Conservation (phyloP, 2,113 vertebrate genomes). For the Aldabrachelys gigantea region DNA sequence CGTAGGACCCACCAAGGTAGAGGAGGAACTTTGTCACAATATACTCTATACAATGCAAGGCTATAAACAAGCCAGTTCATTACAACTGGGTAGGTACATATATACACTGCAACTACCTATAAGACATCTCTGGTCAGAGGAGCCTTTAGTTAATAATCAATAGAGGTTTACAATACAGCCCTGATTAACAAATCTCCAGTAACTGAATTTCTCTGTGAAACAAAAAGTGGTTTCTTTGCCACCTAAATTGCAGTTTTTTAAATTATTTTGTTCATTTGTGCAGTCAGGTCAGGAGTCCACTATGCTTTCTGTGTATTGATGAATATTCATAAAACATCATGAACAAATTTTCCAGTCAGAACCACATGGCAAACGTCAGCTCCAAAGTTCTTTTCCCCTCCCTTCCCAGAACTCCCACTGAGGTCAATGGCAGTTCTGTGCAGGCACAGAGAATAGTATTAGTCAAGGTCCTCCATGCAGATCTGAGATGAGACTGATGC, state of each 20-base stretch:
- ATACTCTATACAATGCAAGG: not conserved
- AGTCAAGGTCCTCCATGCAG: not conserved
- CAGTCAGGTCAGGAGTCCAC: not conserved
- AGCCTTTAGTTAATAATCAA: not conserved
- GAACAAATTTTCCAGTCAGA: slow-evolving; percentile 8
- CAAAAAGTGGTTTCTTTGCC: not conserved
- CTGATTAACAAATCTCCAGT: not conserved
- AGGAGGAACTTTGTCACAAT: too few species aligned
- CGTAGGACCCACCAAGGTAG: too few species aligned
- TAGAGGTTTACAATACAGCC: not conserved
- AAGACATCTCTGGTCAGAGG: not conserved
- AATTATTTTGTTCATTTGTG: slow-evolving; percentile 33
- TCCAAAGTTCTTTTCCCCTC: slow-evolving; percentile 18
- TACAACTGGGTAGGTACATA: not conserved
- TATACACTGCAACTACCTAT: not conserved
- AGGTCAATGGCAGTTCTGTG: not conserved
- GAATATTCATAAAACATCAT: not conserved
- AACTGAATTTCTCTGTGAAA: slow-evolving; percentile 15
- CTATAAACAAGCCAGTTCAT: slow-evolving; percentile 8
- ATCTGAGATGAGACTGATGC: not conserved
- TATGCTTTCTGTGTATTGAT: slow-evolving; percentile 27
- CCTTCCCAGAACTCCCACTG: not conserved
- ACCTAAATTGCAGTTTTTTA: not conserved
- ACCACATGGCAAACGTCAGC: not conserved
- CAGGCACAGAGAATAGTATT: not conserved